A percentile compares a stretch with the other conserved stretches of the same genome.
Evolutionary conservation across 2,113 vertebrate genomes (phyloP).

Genomic region (Oncorhynchus tshawytscha): DNA sequence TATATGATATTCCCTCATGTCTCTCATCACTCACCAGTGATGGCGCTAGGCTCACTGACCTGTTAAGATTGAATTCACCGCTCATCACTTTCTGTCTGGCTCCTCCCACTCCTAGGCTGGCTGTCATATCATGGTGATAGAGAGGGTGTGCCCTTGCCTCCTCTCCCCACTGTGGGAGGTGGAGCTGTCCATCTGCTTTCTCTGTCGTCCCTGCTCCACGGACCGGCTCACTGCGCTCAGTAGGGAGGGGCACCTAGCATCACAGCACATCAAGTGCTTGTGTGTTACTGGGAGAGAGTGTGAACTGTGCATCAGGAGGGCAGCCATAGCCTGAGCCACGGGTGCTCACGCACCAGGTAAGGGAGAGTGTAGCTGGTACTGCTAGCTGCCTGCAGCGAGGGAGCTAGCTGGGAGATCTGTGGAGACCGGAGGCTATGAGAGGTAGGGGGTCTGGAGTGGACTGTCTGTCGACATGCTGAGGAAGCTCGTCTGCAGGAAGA

Average conservation of each 20-base stretch:
- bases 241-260: not conserved
- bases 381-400: not conserved
- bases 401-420: not conserved
- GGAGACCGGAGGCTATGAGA: constrained; percentile 27
- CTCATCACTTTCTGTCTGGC: not conserved
- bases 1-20: no score
- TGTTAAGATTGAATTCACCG: not conserved
- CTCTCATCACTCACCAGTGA: no score
- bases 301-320: not conserved
- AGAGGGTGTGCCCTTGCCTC: not conserved
- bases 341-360: constrained; percentile 4
- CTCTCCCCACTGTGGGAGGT: not conserved
- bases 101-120: constrained; percentile 4
- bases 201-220: not conserved
- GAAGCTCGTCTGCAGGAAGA: constrained; percentile 82
- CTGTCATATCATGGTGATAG: not conserved
- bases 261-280: not conserved
- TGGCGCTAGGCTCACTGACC: not conserved
- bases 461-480: constrained; percentile 75
- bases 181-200: not conserved
- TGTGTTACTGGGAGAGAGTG: not conserved
- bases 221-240: not conserved
- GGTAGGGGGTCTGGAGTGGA: not conserved
- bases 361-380: constrained; percentile 12
- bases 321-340: constrained; percentile 8